Evolutionary conservation across 2,888 invertebrate species (phyloP), one percentile per base, ranked within the genome.

Genomic region (Ophioninae sp.): DNA sequence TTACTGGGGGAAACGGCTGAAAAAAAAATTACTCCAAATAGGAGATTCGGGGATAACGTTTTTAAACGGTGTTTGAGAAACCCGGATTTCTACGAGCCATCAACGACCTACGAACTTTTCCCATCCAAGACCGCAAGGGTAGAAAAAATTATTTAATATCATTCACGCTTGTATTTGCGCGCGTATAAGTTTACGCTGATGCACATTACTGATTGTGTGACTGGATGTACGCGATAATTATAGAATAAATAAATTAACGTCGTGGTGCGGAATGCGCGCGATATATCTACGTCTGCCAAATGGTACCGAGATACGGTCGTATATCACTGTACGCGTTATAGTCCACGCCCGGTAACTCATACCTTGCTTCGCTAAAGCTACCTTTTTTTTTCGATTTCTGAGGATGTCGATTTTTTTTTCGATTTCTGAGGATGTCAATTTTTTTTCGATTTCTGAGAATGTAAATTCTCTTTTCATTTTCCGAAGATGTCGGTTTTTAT

Each of bases 281-380:
- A 93, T 93, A 92, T 92, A 92, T 93, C 92, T 90, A 91, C 91
- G 93, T 93, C 92, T 93, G 93, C 92, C 92, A 93, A 93, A 93
- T 92, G 92, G 91, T 92, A 92, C 92, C 90, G 91, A 92, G 92
- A 92, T 92, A 91, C 92, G 90, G 92, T 89, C 91, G 90, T 93
- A 92, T 92, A 92, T 93, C 92, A 92, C 92, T 86, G 87, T 81
- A 90, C 90, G 91, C 91, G 92, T 92, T 92, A 92, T 92, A 92
- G 92, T 92, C 91, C 89, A 91, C 90, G 91, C 91, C 90, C 91
- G 91, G 91, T 92, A 92, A 92, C 91, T 91, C 92, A 90, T 91
- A 90, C 91, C 88, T 79, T 82, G 83, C 76, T 84, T 78, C 83
- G 79, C 83, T 77, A 81, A 71, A 76, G 71, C 81, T 63, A 80